Percentiles rank a stretch among this genome's conserved stretches.
These are phyloP conservation scores for Cinara cedri DNA, from an alignment of 2,888 invertebrate species.

Conservation along the genomic window DNA sequence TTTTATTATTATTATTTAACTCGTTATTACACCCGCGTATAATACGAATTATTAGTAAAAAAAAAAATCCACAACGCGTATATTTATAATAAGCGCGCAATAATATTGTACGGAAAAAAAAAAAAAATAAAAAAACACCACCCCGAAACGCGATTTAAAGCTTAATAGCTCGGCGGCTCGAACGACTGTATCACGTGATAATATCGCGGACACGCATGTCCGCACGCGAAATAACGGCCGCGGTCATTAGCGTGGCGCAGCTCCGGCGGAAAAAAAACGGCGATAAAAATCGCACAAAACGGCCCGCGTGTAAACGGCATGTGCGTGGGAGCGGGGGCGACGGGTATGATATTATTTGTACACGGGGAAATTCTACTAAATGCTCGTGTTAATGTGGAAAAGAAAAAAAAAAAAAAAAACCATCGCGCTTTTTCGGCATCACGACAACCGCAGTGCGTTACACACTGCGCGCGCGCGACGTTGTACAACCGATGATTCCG, in stretches of 20 bases:
- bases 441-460: no score
- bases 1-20: no score
- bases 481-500: no score
- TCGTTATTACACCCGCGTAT: not conserved
- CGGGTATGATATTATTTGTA: no score
- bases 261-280: not conserved
- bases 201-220: constrained; percentile 4
- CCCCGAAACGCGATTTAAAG: constrained; percentile 40
- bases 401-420: no score
- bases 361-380: constrained; percentile 21
- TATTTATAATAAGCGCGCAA: not conserved
- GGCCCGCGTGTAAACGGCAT: constrained; percentile 35
- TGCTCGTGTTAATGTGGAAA: no score
- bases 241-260: constrained; percentile 27
- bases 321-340: no score
- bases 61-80: no score
- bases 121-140: constrained; percentile 9
- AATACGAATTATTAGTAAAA: no score
- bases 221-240: constrained; percentile 38
- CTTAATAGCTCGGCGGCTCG: constrained; percentile 25
- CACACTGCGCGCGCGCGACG: not conserved
- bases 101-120: constrained; percentile 21
- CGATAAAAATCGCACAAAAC: constrained; percentile 55
- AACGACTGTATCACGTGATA: no score
- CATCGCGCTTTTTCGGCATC: no score